These are phyloP conservation scores for Parazoanthus swiftii DNA, from an alignment of 92 coral and sea anemone species.

Conservation along the genomic window DNA sequence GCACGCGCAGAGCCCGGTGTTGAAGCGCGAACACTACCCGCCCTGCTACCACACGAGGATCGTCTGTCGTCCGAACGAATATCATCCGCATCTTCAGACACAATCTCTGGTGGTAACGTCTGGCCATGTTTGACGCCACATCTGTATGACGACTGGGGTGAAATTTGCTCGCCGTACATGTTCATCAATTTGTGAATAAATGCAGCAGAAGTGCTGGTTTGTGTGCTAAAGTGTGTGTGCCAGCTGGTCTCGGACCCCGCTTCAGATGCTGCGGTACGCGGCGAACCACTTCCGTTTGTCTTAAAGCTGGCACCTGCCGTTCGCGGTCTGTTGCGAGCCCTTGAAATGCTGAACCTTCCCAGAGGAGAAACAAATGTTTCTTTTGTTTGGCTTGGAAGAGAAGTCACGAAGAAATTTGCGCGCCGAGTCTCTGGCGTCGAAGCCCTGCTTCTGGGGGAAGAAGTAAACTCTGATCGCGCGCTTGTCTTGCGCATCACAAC, in stretches of 20 bases:
- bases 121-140: slow-evolving; percentile 50
- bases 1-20: slow-evolving; percentile 17
- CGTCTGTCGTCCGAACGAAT: slow-evolving; percentile 62
- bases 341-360: neutral
- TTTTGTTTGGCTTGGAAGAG: neutral
- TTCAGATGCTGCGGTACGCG: neutral
- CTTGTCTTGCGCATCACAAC: neutral
- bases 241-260: slow-evolving; percentile 52
- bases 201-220: slow-evolving; percentile 61
- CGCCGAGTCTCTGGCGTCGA: neutral
- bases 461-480: neutral
- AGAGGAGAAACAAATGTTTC: neutral
- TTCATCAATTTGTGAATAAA: slow-evolving; percentile 68
- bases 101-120: slow-evolving; percentile 45
- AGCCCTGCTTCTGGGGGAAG: neutral
- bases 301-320: neutral
- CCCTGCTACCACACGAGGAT: slow-evolving; percentile 65
- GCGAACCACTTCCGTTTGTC: neutral
- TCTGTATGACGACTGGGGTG: slow-evolving; percentile 78
- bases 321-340: neutral
- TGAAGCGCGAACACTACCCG: slow-evolving; percentile 47
- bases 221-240: slow-evolving; percentile 75
- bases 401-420: slow-evolving; percentile 4
- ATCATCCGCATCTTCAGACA: slow-evolving; percentile 55
- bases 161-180: slow-evolving; percentile 75